These are phyloP conservation scores for Orthosia gothica DNA, from an alignment of 2,888 invertebrate genomes.

Conservation along the genomic window DNA sequence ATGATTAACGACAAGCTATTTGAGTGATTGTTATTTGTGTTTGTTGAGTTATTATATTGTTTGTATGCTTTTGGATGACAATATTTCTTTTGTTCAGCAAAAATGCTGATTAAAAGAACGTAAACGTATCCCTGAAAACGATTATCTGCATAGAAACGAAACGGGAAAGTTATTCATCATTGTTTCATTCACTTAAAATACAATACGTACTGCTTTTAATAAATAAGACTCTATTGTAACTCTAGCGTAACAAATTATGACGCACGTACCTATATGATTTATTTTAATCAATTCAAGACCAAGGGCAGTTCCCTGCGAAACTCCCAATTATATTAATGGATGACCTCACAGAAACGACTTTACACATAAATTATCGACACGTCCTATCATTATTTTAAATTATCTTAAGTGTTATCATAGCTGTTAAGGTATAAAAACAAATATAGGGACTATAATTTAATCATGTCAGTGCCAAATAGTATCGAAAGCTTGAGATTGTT, in stretches of 20 bases:
- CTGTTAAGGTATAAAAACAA: not conserved
- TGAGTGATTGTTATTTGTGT: not conserved
- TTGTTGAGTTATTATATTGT: not conserved
- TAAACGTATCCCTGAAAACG: not conserved
- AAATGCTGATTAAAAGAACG: not conserved
- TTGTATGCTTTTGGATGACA: not conserved
- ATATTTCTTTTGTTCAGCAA: not conserved
- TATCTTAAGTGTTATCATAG: constrained; percentile 2
- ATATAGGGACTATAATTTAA: not conserved
- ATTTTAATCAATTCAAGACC: not conserved
- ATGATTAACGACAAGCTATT: not conserved
- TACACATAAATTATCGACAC: not conserved
- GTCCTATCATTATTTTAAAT: not conserved
- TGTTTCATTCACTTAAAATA: not conserved
- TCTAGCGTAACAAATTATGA: not conserved
- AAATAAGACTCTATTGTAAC: not conserved
- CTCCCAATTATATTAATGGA: not conserved
- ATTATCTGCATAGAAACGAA: not conserved
- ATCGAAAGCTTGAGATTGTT: constrained; percentile 7
- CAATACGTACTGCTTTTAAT: not conserved
- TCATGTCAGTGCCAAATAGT: not conserved
- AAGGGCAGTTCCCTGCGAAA: constrained; percentile 17
- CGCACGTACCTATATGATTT: not conserved
- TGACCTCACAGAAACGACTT: constrained; percentile 4
- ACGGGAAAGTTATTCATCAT: not conserved